A percentile compares a stretch with the other conserved stretches of the same genome.
These are phyloP conservation scores for Helobdella robusta DNA, from an alignment of 2,888 invertebrate species.

Conservation along the genomic window DNA sequence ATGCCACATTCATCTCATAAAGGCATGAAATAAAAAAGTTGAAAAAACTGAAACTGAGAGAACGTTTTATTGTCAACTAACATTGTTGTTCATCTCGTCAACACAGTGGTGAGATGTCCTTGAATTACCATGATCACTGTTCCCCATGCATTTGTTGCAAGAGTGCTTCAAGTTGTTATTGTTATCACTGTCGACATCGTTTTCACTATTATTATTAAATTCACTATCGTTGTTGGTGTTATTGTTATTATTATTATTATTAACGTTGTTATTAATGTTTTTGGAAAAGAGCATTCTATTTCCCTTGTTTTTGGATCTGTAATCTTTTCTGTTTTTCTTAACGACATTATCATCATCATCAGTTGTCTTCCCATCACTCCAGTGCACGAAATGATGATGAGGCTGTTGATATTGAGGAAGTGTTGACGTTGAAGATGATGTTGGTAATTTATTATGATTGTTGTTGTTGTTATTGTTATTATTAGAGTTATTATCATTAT, in stretches of 20 bases:
- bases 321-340: neutral
- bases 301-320: too few relatives aligned
- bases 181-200: neutral
- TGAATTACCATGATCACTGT: too few relatives aligned
- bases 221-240: neutral
- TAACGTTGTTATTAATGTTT: neutral
- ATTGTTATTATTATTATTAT: neutral
- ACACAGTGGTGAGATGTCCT: too few relatives aligned
- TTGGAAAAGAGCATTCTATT: too few relatives aligned
- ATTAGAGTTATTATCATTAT: neutral
- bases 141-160: neutral
- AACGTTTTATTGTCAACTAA: too few relatives aligned
- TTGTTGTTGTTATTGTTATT: neutral
- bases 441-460: neutral
- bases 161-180: neutral
- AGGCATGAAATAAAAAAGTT: too few relatives aligned
- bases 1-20: too few relatives aligned
- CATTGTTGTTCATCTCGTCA: too few relatives aligned
- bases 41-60: too few relatives aligned
- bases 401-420: too few relatives aligned
- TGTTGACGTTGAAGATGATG: conserved; percentile 2
- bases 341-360: neutral
- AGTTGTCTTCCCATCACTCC: conserved; percentile 17
- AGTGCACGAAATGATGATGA: conserved; percentile 8
- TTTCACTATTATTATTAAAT: conserved; percentile 6